These are phyloP conservation scores for Psammodynastes pulverulentus DNA, from an alignment of 2,113 vertebrate species.

Conservation along the genomic window DNA sequence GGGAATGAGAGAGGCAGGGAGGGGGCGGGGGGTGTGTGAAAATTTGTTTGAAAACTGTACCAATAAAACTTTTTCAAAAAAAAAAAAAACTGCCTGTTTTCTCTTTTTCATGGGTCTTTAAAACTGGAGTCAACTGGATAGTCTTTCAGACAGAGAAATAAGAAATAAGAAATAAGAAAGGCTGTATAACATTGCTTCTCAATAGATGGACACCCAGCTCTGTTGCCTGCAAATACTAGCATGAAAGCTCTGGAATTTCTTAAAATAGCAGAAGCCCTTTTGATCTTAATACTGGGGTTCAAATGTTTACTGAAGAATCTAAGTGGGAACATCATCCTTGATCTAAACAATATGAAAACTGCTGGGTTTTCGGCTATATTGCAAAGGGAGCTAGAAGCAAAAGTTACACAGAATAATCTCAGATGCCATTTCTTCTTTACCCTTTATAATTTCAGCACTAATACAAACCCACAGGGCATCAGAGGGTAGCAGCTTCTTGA, in stretches of 20 bases:
- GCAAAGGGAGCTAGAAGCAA: constrained; percentile 12
- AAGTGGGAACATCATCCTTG: not conserved
- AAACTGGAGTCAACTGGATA: not conserved
- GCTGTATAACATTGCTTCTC: not conserved
- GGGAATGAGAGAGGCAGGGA: no score
- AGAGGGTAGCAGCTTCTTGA: constrained; percentile 38
- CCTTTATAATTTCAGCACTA: constrained; percentile 39
- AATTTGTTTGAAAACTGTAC: no score
- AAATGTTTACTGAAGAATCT: not conserved
- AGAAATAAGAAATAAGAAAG: no score
- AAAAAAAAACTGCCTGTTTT: not conserved
- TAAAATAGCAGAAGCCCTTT: not conserved
- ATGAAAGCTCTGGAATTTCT: not conserved
- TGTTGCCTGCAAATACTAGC: not conserved
- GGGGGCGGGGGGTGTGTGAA: no score
- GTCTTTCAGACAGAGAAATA: not conserved
- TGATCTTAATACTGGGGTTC: not conserved
- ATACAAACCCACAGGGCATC: constrained; percentile 46
- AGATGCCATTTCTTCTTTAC: constrained; percentile 44
- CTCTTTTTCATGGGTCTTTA: not conserved
- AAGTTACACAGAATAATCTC: constrained; percentile 18
- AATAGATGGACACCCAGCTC: not conserved
- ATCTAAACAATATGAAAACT: not conserved
- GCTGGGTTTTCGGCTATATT: not conserved
- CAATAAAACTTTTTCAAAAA: no score